Evolutionary conservation across 2,113 vertebrate species (phyloP).

Genomic region (Nerophis ophidion): DNA sequence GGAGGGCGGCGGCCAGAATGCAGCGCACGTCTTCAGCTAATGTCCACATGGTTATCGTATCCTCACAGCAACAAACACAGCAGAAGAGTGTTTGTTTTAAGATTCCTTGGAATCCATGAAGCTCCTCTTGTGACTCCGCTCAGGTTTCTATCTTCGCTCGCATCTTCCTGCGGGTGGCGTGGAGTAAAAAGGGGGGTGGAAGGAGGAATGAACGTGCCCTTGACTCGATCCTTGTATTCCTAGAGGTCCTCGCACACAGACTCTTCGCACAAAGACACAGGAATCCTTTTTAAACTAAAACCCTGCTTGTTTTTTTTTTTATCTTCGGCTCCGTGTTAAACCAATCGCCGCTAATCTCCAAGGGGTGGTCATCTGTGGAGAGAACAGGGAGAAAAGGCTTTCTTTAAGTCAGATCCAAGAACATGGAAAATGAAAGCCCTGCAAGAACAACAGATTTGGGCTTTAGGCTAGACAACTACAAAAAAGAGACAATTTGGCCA

Average conservation of each 20-base stretch:
- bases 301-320: constrained; percentile 36
- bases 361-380: constrained; percentile 42
- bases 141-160: constrained; percentile 48
- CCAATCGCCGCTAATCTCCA: constrained; percentile 30
- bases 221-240: constrained; percentile 55
- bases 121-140: constrained; percentile 26
- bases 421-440: constrained; percentile 1
- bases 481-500: neutral
- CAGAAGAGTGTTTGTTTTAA: constrained; percentile 31
- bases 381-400: constrained; percentile 34
- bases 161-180: constrained; percentile 39
- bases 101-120: constrained; percentile 51
- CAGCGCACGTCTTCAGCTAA: constrained; percentile 26
- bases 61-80: constrained; percentile 26
- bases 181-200: neutral
- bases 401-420: constrained; percentile 32
- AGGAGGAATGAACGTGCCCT: constrained; percentile 40
- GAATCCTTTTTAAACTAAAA: constrained; percentile 51
- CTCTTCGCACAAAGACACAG: constrained; percentile 37
- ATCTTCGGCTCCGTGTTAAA: constrained; percentile 28
- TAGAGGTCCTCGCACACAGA: constrained; percentile 40
- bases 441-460: constrained; percentile 30
- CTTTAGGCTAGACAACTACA: constrained; percentile 14
- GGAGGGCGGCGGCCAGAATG: constrained; percentile 44
- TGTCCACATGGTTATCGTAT: constrained; percentile 55